A percentile compares a stretch with the other conserved stretches of the same genome.
phyloP scores from a whole-genome alignment of 2,113 vertebrate genomes.

The Melanerpes aurifrons region DNA sequence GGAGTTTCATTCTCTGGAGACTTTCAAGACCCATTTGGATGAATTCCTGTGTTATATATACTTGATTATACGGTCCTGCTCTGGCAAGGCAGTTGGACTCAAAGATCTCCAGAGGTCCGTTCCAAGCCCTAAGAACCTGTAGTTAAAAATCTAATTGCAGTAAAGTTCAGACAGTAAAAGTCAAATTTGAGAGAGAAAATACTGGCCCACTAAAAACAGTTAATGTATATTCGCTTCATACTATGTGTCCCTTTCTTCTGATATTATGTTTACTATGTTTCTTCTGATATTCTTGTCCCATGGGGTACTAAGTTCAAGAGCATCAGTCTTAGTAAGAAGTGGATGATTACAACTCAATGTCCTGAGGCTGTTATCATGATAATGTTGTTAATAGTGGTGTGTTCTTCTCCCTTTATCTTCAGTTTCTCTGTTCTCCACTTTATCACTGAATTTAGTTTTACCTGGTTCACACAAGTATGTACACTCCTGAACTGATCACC shows the following conservation, averaged over 20 bases:
- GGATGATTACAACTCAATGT: rapidly evolving
- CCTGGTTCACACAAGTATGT: not conserved
- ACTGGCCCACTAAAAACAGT: not conserved
- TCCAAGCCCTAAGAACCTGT: not conserved
- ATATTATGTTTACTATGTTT: not conserved
- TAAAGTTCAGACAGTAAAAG: not conserved
- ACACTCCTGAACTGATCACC: not conserved
- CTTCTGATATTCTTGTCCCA: not conserved
- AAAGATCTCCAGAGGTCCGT: too few relatives aligned
- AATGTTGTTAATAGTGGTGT: rapidly evolving
- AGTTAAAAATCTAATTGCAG: not conserved
- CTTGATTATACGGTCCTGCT: too few relatives aligned
- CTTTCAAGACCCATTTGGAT: too few relatives aligned
- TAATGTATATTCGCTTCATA: not conserved
- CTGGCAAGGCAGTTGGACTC: too few relatives aligned
- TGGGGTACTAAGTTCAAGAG: not conserved
- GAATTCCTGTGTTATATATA: too few relatives aligned
- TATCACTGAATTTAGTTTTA: not conserved
- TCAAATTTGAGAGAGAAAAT: not conserved
- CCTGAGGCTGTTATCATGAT: not conserved
- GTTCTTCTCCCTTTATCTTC: not conserved
- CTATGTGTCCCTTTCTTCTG: not conserved
- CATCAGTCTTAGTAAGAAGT: not conserved
- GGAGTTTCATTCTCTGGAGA: too few relatives aligned
- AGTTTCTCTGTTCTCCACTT: not conserved